Evolutionary conservation across 2,888 invertebrate species (phyloP), one percentile per base, ranked within the genome.

Genomic region (Parnassius orleans): DNA sequence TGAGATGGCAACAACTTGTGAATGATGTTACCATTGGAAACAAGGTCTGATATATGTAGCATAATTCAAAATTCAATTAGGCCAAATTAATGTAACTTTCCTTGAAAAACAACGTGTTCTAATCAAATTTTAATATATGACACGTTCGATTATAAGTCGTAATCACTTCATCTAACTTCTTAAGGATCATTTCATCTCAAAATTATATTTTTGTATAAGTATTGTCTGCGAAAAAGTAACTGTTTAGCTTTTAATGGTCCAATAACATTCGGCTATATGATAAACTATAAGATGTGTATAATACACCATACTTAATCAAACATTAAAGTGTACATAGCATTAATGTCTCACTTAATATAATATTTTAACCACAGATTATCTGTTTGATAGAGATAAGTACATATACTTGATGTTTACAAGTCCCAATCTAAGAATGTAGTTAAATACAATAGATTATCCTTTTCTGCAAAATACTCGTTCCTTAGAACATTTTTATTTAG

Each of bases 171-270:
- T 24, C 33, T 33, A 33, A 65, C 64, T 52, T 68, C 67, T 67
- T 66, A 69, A 69, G 66, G 63, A 74, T 72, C 72, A 72, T 77
- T 77, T 75, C 74, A 77, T 73, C 75, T 74, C 76, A 77, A 85
- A 84, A 84, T 84, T 80, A 87, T 90, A 90, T 90, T 90, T 90
- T 90, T 90, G 88, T 90, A 90, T 83, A 86, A 79, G 80, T 86
- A 86, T 89, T 87, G 78, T 82, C 78, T 78, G 81, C 81, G 75
- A 73, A 76, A 73, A 78, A 51, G 14, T 74, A 82, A 81, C 81
- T 80, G 78, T 76, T 71, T 72, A 77, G 71, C 72, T 72, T 72
- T 72, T 76, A 75, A 78, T 74, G 76, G 73, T 76, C 73, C 74
- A 72, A 74, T 73, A 69, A 72, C 69, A 67, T 72, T 71, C 61